Base-by-base conservation (phyloP, 92 coral and sea anemone genomes). In the Phymanthus crucifer region DNA sequence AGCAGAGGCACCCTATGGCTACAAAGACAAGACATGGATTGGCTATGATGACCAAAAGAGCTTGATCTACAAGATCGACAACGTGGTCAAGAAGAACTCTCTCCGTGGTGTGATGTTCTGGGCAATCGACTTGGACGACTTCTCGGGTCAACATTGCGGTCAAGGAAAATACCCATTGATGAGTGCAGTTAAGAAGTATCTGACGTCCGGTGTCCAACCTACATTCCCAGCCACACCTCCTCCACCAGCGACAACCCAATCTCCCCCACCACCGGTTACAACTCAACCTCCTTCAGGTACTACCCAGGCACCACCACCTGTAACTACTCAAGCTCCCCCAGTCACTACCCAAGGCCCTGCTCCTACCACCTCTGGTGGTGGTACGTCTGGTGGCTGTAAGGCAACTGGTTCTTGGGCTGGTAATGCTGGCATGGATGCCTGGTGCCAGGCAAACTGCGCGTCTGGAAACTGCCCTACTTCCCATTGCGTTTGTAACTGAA, bases 51-150 rank as follows among this genome's bases (percentile, higher is more conserved):
- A 84, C 32, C 87, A 79, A 3, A 14, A 81, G 66, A 93, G 98
- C 68, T 68, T 93, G 80, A 65, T 83, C 21, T 87, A 90, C 73
- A 93, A 93, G 81, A 89, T 93, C 19, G 88, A 91, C 67, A 70
- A 89, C 81, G 86, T 93, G 56, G 91, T 93, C n/a, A 93, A 91
- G 78, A 86, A 84, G 80, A 86, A 83, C 79, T 78, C 84, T 2
- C 96, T 93, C 19, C 93, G 90, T 23, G 98, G 98, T 17, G 98
- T 90, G 4, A 93, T 93, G 98, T 91, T 93, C 76, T 93, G 98
- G 98, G 96, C 98, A 0, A 84, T 93, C 40, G 95, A 91, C 74
- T 76, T 93, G 85, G 98, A 93, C 78, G 98, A 93, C 85, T 93
- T 93, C 78, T 72, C 78, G 0, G 98, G 98, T 32, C 35, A 78